These are phyloP conservation scores for Teleogryllus oceanicus DNA, from an alignment of 2,888 invertebrate species.

Conservation along the genomic window DNA sequence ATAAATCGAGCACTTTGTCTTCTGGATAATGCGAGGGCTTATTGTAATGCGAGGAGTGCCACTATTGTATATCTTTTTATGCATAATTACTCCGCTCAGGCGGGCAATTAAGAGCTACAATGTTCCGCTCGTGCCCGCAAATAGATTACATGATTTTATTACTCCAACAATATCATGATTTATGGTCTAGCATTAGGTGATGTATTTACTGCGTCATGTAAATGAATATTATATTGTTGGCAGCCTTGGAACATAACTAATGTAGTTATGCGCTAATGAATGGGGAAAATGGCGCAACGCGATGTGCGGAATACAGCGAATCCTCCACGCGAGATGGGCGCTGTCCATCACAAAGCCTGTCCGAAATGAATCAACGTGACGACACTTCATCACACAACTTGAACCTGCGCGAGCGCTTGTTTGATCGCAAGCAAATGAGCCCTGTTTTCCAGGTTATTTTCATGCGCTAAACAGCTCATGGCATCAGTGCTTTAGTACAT, in stretches of 20 bases:
- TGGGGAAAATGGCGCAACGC: neutral
- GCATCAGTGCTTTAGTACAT: too few relatives aligned
- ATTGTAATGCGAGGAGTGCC: too few relatives aligned
- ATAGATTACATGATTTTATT: neutral
- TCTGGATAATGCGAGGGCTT: too few relatives aligned
- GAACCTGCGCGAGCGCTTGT: too few relatives aligned
- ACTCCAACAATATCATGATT: neutral
- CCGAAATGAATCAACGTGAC: neutral
- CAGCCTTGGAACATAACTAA: neutral
- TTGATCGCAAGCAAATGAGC: too few relatives aligned
- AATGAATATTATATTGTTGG: slow-evolving; percentile 3
- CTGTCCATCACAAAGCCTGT: neutral
- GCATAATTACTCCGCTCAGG: neutral
- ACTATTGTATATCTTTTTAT: too few relatives aligned
- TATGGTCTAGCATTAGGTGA: neutral
- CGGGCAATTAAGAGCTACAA: slow-evolving; percentile 5
- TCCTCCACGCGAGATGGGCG: neutral
- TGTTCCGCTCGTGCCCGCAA: neutral
- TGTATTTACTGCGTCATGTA: neutral
- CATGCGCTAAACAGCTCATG: too few relatives aligned
- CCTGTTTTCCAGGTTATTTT: too few relatives aligned
- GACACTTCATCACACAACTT: neutral
- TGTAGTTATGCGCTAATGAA: neutral
- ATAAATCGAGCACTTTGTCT: too few relatives aligned
- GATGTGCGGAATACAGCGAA: neutral